Conservation (phyloP, 1,140 invertebrate species). For the Camponotus vicinus region DNA sequence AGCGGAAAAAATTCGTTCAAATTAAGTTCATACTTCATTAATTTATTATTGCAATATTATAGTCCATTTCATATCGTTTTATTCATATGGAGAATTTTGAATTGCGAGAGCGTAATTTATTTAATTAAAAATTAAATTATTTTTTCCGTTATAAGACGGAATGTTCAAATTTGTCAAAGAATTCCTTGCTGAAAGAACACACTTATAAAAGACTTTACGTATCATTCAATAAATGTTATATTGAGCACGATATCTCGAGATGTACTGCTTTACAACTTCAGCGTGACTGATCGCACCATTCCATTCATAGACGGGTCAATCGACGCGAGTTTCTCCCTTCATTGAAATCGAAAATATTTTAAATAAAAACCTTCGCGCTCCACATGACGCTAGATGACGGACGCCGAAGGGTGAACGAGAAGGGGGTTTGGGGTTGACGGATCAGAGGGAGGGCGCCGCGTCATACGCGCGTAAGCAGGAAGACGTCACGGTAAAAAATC, state of each 20-base stretch:
- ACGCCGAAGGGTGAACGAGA: slow-evolving; percentile 33
- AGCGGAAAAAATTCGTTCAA: not conserved
- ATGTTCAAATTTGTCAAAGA: not conserved
- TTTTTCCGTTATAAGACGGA: not conserved
- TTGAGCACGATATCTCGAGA: not conserved
- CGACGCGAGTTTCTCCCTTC: slow-evolving; percentile 29
- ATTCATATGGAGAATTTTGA: not conserved
- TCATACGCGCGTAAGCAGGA: slow-evolving; percentile 65
- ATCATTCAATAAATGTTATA: not conserved
- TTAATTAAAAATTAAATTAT: not conserved
- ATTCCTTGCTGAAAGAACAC: not conserved
- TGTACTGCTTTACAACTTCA: not conserved
- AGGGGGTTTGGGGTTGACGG: not conserved
- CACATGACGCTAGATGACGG: slow-evolving; percentile 39
- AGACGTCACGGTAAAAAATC: slow-evolving; percentile 67
- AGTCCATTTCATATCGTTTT: not conserved
- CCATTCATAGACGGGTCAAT: slow-evolving; percentile 50
- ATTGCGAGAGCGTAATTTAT: not conserved
- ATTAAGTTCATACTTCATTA: not conserved
- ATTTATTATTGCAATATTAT: slow-evolving; percentile 6
- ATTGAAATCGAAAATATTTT: slow-evolving; percentile 53
- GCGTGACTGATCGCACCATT: slow-evolving; percentile 26
- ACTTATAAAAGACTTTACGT: not conserved
- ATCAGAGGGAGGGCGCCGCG: slow-evolving; percentile 9
- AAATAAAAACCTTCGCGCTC: slow-evolving; percentile 53